Percentiles rank a stretch among this genome's conserved stretches.
Evolutionary conservation across 92 coral and sea anemone genomes (phyloP).

Genomic region (Parazoanthus swiftii): DNA sequence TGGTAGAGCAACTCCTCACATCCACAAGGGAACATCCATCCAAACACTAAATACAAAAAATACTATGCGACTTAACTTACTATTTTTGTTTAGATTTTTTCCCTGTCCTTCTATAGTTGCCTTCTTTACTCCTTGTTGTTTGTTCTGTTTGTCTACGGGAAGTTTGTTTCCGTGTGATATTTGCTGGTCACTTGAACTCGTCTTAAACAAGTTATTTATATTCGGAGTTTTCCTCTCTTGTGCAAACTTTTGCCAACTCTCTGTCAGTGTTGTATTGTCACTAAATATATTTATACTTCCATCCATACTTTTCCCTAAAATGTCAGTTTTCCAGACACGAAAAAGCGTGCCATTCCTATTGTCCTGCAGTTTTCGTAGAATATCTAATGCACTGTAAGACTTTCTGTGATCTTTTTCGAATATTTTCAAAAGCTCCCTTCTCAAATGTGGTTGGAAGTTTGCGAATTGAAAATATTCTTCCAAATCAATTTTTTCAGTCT

Average conservation of each 20-base stretch:
- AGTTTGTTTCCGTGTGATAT: background rate
- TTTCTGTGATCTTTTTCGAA: background rate
- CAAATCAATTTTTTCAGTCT: background rate
- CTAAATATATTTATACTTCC: background rate
- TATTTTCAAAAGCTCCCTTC: slow-evolving; percentile 20
- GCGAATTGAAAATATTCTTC: slow-evolving; percentile 22
- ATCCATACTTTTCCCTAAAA: background rate
- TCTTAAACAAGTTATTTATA: background rate
- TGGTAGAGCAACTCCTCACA: background rate
- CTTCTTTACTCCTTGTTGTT: slow-evolving; percentile 5
- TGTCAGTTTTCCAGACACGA: slow-evolving; percentile 3
- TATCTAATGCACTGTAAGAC: background rate
- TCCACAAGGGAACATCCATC: background rate
- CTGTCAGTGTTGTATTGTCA: background rate
- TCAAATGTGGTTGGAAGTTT: slow-evolving; percentile 10
- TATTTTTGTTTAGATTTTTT: background rate
- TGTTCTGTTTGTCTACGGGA: background rate
- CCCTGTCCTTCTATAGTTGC: slow-evolving; percentile 12
- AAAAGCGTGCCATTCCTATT: background rate
- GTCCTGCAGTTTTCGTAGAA: slow-evolving; percentile 3
- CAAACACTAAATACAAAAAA: background rate
- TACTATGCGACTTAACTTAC: background rate
- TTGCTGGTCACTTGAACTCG: background rate
- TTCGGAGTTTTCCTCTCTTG: background rate
- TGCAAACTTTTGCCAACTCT: background rate